Evolutionary conservation across 2,888 invertebrate species (phyloP), one percentile per base, ranked within the genome.

Genomic region (Oscheius sp.): DNA sequence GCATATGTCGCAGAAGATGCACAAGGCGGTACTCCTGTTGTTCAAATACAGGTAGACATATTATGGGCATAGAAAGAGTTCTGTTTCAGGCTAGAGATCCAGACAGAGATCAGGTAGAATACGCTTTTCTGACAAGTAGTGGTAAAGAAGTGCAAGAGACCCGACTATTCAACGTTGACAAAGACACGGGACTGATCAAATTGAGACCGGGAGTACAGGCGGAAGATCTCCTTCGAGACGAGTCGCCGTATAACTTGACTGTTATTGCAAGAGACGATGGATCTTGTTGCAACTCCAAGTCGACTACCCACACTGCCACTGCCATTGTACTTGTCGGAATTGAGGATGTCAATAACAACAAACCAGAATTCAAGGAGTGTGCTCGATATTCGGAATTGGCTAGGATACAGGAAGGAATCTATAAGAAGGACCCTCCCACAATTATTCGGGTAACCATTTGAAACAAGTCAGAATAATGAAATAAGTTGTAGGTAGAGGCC

Each of bases 191-290:
- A 23, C 76, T 89, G n/a, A 88, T 89, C 25, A 78, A 84, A 55
- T 86, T 89, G 9, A 83, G 85, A 12, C 88, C 89, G 18, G 89
- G 89, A 13, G 87, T 89, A 12, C 71, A 75, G 6, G 77, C 86
- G 1, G 74, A 72, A 0, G 83, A 86, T 52, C 70, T 86, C 0
- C 69, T 77, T 2, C 74, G 80, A 43, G 82, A 81, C 0, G 81
- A 85, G 9, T 76, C 80, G 18, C 84, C 85, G 0, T 90, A 90
- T 76, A 87, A 86, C 5, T 90, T 99, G 73, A 98, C 97, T 89
- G 96, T 99, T 9, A 96, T 96, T 0, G 98, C 98, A 1, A 93
- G 94, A 91, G 99, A 99, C 89, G 98, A 99, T 89, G 98, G 98
- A 0, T 94, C 95, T 0, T 99, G 98, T 89, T 99, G 98, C 89